Base-by-base conservation (phyloP, 2,113 vertebrate genomes). In the Malaclemys terrapin region DNA sequence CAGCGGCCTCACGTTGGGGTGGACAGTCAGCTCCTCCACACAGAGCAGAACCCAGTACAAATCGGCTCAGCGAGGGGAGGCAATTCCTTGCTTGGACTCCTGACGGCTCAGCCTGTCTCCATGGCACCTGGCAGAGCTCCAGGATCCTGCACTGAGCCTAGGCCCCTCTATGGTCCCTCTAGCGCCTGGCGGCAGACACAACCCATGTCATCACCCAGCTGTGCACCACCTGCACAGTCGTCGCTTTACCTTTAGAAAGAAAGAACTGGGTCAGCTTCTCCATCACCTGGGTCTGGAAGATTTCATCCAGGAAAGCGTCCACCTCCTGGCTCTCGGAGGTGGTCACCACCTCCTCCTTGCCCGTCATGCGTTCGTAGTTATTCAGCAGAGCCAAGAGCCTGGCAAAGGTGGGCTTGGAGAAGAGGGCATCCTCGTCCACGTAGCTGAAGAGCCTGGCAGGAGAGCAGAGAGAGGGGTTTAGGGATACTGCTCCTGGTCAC, bases 361-460 rank as follows among this genome's bases (percentile, higher is more conserved):
- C 93, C n/a, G 89, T 91, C 62, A 22, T 75, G 27, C 50, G 27
- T 4, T 72, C 10, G 49, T 91, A 94, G 82, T 94, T 94, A 59
- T 94, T 81, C 79, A 94, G 93, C 57, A 94, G 50, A 49, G 80
- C 29, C 17, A 72, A 38, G 35, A 80, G 52, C 19, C 85, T 38
- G 27, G 93, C 56, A 16, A 83, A 83, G 82, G 82, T 83, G 82
- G 82, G 56, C 10, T 31, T 59, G 82, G 82, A 19, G 29, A 91
- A 94, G 56, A 94, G 85, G 52, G 56, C 84, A 10, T 42, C 81
- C 59, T 91, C 93, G 52, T 90, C 90, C 42, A 94, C 93, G 38
- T 94, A 88, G 75, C 53, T 72, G 72, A 94, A 94, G n/a, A 94
- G 72, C 52, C 93, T 94, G 53, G 31, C 76, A 13, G 27, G 14